Conservation (phyloP, 2,113 vertebrate species). For the Gambusia affinis region DNA sequence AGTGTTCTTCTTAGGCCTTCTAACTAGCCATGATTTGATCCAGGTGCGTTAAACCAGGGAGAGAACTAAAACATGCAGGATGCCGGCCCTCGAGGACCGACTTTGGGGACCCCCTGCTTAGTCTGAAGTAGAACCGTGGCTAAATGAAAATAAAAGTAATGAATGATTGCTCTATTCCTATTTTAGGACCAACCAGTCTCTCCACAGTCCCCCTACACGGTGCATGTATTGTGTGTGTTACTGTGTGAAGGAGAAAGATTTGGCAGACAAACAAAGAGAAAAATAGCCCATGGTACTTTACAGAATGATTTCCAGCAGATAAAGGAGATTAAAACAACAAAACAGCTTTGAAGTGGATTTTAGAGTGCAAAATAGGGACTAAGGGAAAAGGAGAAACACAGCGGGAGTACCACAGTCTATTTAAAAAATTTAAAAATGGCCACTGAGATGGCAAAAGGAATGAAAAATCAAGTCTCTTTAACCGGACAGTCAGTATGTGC, state of each 20-base stretch:
- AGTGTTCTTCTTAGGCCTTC: too few relatives aligned
- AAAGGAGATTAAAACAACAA: slow-evolving; percentile 12
- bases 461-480: neutral
- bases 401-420: slow-evolving; percentile 6
- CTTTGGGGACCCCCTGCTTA: too few relatives aligned
- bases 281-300: slow-evolving; percentile 56
- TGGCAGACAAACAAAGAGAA: neutral
- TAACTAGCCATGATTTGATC: too few relatives aligned
- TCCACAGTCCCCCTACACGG: slow-evolving; percentile 1
- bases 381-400: neutral
- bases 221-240: neutral
- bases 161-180: neutral
- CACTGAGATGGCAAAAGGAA: neutral
- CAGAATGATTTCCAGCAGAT: slow-evolving; percentile 52
- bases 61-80: too few relatives aligned
- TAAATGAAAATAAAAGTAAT: neutral
- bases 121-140: neutral
- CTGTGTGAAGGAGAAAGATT: neutral
- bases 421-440: neutral
- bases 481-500: slow-evolving; percentile 35
- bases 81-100: too few relatives aligned
- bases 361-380: slow-evolving; percentile 27
- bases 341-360: slow-evolving; percentile 55
- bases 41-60: too few relatives aligned
- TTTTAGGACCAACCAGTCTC: neutral